Percentiles rank a stretch among this genome's conserved stretches.
Evolutionary conservation across 1,140 invertebrate genomes (phyloP).

Genomic region (Triops cancriformis): DNA sequence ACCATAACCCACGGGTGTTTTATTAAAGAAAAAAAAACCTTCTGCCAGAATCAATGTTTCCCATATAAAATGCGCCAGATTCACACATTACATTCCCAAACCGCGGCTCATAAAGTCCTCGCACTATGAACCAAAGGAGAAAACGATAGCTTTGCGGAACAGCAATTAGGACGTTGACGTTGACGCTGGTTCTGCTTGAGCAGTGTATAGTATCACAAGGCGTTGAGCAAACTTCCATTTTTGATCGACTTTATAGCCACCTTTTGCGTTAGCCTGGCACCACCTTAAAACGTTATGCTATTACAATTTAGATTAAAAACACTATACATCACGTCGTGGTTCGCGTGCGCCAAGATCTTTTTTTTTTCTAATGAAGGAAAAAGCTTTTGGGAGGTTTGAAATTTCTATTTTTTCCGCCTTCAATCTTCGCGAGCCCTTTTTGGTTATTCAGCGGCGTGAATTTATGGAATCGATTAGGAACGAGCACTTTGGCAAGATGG

Average conservation of each 20-base stretch:
- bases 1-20: background rate
- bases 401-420: background rate
- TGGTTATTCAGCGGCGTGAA: background rate
- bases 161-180: background rate
- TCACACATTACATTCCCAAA: background rate
- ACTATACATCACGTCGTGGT: background rate
- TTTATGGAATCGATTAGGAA: background rate
- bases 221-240: background rate
- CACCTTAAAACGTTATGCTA: background rate
- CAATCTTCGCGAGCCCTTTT: background rate
- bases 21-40: background rate
- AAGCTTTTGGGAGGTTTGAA: background rate
- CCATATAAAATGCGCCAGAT: background rate
- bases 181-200: conserved; percentile 2
- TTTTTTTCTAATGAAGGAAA: background rate
- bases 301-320: background rate
- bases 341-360: background rate
- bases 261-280: background rate
- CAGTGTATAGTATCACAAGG: background rate
- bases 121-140: no score
- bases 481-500: background rate
- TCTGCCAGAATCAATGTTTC: background rate
- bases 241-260: background rate
- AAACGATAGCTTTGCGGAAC: background rate
- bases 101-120: no score